Base-by-base conservation (phyloP, 2,888 invertebrate genomes). In the Muschampia plurimacula region DNA sequence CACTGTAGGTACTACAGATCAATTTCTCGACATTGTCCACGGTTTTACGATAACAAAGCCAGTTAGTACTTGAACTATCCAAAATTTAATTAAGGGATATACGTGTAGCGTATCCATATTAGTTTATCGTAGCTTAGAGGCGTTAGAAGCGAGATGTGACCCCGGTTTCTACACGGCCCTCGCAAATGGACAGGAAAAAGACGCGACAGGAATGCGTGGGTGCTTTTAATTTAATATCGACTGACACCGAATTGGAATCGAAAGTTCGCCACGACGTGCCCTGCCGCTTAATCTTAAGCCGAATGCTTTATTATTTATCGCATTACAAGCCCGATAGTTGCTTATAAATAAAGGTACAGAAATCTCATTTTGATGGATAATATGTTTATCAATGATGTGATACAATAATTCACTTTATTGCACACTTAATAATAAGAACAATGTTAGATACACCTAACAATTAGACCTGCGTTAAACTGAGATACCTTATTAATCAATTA, bases 141-240 rank as follows among this genome's bases (percentile, higher is more conserved):
- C 86, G 89, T 84, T 85, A 82, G 87, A 79, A 84, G 83, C 89
- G 88, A 86, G 90, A 91, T 91, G 92, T 89, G 92, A 92, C 91
- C 89, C 89, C 87, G 89, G 84, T 84, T 87, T 89, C 89, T 91
- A 92, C 91, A 92, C 89, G 90, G 92, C 87, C 92, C 91, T 92
- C 89, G 91, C 91, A 93, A 94, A 94, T 94, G 94, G 94, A 93
- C 94, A 94, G 93, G 94, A 93, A 94, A 93, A 93, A 93, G 92
- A 91, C 91, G 90, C 91, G 93, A 80, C 82, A 87, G 89, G 93
- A 93, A 92, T 92, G 91, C 91, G 92, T 93, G 92, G 93, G 92
- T 91, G 86, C 91, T 92, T 93, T 93, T 93, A 93, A 94, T 93
- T 94, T 93, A 93, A 93, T 93, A 93, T 92, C 88, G 91, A 89